Conservation (phyloP, 2,797 vertebrate species). For the Lerista edwardsae region DNA sequence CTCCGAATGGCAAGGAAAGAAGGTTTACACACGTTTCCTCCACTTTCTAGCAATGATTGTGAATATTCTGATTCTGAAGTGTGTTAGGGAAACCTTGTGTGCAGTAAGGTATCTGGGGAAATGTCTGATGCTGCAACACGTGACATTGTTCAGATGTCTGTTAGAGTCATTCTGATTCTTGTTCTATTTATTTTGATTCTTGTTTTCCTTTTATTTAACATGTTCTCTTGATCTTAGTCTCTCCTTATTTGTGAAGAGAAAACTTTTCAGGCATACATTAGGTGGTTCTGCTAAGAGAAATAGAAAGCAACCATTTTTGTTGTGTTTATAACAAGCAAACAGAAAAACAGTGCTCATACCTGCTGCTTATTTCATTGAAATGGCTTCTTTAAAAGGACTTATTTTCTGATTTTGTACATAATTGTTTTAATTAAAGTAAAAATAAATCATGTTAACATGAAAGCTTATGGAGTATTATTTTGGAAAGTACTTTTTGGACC, state of each 20-base stretch:
- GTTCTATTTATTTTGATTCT: conserved; percentile 18
- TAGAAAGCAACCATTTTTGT: not conserved
- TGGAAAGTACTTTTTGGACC: not conserved
- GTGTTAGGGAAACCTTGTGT: not conserved
- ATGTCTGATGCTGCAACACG: not conserved
- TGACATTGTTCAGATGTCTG: not conserved
- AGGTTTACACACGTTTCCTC: conserved; percentile 24
- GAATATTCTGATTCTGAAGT: conserved; percentile 38
- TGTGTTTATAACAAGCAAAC: not conserved
- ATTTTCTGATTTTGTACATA: not conserved
- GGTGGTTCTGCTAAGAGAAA: not conserved
- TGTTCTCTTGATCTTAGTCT: conserved; percentile 18
- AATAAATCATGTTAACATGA: not conserved
- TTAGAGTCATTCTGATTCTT: conserved; percentile 19
- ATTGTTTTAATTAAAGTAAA: not conserved
- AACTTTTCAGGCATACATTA: not conserved
- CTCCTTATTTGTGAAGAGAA: conserved; percentile 5
- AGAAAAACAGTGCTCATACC: conserved; percentile 1
- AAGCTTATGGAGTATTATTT: not conserved
- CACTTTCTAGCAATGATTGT: conserved; percentile 20
- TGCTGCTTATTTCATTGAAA: not conserved
- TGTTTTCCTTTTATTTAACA: conserved; percentile 39
- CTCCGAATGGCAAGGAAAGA: conserved; percentile 33
- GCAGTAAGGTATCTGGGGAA: not conserved
- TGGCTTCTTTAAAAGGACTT: not conserved